Percentiles rank a stretch among this genome's conserved stretches.
Conservation (phyloP, 2,113 vertebrate genomes). For the Scalopus aquaticus region DNA sequence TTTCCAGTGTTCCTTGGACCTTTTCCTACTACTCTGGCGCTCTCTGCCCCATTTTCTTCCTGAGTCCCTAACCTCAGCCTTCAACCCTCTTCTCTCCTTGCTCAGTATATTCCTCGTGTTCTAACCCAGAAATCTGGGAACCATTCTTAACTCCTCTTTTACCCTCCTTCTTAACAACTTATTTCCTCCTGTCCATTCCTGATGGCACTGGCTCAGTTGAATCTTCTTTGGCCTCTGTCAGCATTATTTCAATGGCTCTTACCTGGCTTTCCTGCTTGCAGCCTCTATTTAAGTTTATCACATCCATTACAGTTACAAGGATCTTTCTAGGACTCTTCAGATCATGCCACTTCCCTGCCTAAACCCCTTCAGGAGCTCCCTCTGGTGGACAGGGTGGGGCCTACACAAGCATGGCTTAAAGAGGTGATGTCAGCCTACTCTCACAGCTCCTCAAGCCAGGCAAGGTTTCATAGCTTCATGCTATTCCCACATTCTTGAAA, state of each 20-base stretch:
- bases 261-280: not conserved
- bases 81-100: not conserved
- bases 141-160: not conserved
- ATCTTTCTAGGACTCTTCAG: conserved; percentile 14
- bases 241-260: not conserved
- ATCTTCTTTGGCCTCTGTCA: not conserved
- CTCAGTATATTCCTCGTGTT: not conserved
- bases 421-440: not conserved
- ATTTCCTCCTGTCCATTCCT: not conserved
- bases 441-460: not conserved
- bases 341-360: not conserved
- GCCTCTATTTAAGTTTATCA: not conserved
- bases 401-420: not conserved
- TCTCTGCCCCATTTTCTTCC: not conserved
- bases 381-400: not conserved
- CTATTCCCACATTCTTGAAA: not conserved
- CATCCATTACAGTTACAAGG: not conserved
- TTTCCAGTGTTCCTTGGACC: not conserved
- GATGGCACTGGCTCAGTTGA: not conserved
- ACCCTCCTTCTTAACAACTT: not conserved
- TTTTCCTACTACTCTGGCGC: not conserved
- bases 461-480: not conserved
- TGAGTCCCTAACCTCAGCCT: not conserved
- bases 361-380: not conserved
- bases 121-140: not conserved